Evolutionary conservation across 2,888 invertebrate genomes (phyloP), one percentile per base, ranked within the genome.

Genomic region (Caenorhabditis sinica): DNA sequence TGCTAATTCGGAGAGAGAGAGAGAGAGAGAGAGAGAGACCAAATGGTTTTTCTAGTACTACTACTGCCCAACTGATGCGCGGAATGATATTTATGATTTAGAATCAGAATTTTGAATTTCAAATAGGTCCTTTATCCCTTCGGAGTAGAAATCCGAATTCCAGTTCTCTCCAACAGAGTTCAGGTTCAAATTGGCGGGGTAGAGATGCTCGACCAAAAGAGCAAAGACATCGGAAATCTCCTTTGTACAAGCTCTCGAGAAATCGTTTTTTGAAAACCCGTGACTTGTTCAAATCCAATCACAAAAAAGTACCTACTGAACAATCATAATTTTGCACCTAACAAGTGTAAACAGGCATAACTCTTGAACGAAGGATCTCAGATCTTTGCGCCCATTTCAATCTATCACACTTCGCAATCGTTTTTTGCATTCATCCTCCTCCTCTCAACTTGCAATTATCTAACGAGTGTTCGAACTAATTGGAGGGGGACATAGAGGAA

Each of bases 361-460:
- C 15, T 23, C 56, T 56, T 28, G 23, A 56, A 20, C n/a, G 49
- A 56, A 15, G 28, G 20, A 56, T 56, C 56, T 28, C 23, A 43
- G 20, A 15, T 28, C 56, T 56, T 25, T 23, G 60, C 72, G 72
- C 68, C 25, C 6, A 15, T 53, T 75, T 40, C 30, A 58, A 56
- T 75, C 53, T 66, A 75, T 66, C 56, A 75, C 53, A 66, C 11
- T 30, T 33, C n/a, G 0, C 13, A 15, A 20, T 28, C 25, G 4
- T 28, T 56, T 56, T 56, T 28, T 25, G 9, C 13, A 25, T n/a
- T 5, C 40, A 58, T 61, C 63, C 30, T 17, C 51, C 9, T 36
- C 28, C 20, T 63, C 65, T 66, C 40, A 76, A 68, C 68, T 66
- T 60, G 60, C 60, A 76, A 76, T 76, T 76, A 76, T 76, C 66